These are phyloP conservation scores for Drosophila bipectinata DNA, from an alignment of 1,140 invertebrate genomes.

Conservation along the genomic window DNA sequence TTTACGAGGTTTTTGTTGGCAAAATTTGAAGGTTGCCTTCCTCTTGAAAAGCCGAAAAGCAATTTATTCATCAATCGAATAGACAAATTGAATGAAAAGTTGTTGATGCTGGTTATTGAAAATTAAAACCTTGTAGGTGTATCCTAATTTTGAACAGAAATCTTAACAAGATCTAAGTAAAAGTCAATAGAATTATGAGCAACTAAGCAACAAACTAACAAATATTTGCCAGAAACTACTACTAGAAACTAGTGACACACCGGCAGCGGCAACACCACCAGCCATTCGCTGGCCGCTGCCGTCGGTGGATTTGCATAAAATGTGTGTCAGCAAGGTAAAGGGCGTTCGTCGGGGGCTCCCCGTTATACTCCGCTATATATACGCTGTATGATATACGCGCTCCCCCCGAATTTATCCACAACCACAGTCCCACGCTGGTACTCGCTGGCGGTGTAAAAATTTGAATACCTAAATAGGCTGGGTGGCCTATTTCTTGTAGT, in stretches of 20 bases:
- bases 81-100: slow-evolving; percentile 39
- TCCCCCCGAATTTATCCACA: slow-evolving; percentile 1
- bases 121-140: slow-evolving; percentile 6
- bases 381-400: neutral
- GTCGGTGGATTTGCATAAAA: slow-evolving; percentile 72
- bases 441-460: slow-evolving; percentile 69
- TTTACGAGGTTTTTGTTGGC: slow-evolving; percentile 43
- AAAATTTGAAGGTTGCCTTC: slow-evolving; percentile 53
- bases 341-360: slow-evolving; percentile 51
- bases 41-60: slow-evolving; percentile 21
- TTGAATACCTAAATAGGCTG: slow-evolving; percentile 76
- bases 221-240: slow-evolving; percentile 8
- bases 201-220: slow-evolving; percentile 14
- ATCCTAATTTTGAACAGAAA: slow-evolving; percentile 14
- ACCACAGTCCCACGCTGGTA: slow-evolving; percentile 43
- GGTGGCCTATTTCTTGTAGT: slow-evolving; percentile 48
- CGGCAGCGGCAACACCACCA: slow-evolving; percentile 33
- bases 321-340: slow-evolving; percentile 82
- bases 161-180: slow-evolving; percentile 47
- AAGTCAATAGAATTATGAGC: slow-evolving; percentile 23
- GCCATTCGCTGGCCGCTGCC: slow-evolving; percentile 34
- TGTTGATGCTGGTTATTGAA: neutral
- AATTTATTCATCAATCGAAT: slow-evolving; percentile 53
- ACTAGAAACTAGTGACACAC: slow-evolving; percentile 2
- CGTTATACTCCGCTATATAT: no score